Base-by-base conservation (phyloP, 2,888 invertebrate species). In the Cryptosula pallasiana region DNA sequence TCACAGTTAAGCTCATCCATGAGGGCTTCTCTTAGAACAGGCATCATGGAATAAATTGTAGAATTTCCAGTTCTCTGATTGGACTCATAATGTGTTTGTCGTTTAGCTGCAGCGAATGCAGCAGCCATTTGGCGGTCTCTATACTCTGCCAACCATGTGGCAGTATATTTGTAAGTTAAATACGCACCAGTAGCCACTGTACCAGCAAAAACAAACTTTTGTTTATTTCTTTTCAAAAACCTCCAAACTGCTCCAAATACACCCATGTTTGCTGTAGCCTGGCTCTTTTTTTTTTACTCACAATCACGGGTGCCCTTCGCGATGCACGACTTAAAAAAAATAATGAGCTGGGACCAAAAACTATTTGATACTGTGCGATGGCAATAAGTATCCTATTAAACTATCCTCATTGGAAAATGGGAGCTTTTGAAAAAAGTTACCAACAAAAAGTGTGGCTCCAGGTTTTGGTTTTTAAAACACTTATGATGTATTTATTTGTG, bases 1-100 rank as follows among this genome's bases (percentile, higher is more conserved):
- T 63, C 63, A n/a, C 63, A 63, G 34, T 63, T 63, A 29, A 63
- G 27, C 34, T 63, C 32, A n/a, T 32, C 27, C 63, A 63, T 63
- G 9, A 63, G 20, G 5, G 9, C 13, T 9, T 27, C 9, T 32
- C 63, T 63, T 16, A 63, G 63, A 63, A 9, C 27, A 2, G 63
- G 63, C n/a, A 63, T 27, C 20, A 63, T 20, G 32, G 63, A 63
- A 32, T 34, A 25, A 27, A 63, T 34, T 5, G 63, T 63, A 13
- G 27, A 5, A 5, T 25, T 9, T 20, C 32, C 20, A 63, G 63
- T 63, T 34, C 63, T 63, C 32, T 63, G 63, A 34, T 63, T 63
- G 25, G 63, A 63, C 9, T 63, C 63, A 63, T 29, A 63, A 27
- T 63, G 63, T 25, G 63, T 63, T 63, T 63, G 63, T 32, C 32